A percentile compares a stretch with the other conserved stretches of the same genome.
Evolutionary conservation across 1,140 invertebrate species (phyloP).

Genomic region (Drosophila quadrilineata): DNA sequence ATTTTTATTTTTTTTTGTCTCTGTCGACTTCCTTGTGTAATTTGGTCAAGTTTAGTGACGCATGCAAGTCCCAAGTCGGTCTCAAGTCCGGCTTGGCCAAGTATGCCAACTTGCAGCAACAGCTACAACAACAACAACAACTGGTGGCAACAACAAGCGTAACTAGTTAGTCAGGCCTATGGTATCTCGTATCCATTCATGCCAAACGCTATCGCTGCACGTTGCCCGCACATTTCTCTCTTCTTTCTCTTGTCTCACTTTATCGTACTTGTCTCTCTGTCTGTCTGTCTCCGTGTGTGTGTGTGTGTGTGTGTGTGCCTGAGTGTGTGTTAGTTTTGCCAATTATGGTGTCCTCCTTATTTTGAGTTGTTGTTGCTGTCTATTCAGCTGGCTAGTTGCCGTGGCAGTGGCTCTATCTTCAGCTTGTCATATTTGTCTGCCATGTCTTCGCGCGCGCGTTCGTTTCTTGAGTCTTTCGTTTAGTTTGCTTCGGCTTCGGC

Average conservation of each 20-base stretch:
- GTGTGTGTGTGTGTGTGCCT: conserved; percentile 31
- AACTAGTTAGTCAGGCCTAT: conserved; percentile 60
- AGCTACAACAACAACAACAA: conserved; percentile 8
- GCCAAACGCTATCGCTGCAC: conserved; percentile 35
- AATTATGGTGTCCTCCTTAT: conserved; percentile 78
- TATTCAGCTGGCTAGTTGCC: conserved; percentile 49
- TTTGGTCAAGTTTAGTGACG: conserved; percentile 78
- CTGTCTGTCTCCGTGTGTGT: neutral
- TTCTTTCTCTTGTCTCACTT: conserved; percentile 3
- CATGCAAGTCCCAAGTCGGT: conserved; percentile 33
- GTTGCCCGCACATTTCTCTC: neutral
- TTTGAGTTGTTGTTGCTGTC: conserved; percentile 58
- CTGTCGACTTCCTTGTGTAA: conserved; percentile 61
- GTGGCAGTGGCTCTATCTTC: conserved; percentile 50
- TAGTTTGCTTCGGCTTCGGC: neutral
- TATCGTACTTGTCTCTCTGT: neutral
- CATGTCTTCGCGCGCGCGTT: conserved; percentile 62
- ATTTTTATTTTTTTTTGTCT: too few species aligned
- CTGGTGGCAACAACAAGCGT: too few species aligned
- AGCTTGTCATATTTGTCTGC: conserved; percentile 75
- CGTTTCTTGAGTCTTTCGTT: conserved; percentile 74
- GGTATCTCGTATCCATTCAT: conserved; percentile 42
- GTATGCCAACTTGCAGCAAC: conserved; percentile 34
- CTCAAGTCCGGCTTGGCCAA: conserved; percentile 60
- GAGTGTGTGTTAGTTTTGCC: conserved; percentile 58